Evolutionary conservation across 2,113 vertebrate genomes (phyloP).

Genomic region (Poicephalus gulielmi): DNA sequence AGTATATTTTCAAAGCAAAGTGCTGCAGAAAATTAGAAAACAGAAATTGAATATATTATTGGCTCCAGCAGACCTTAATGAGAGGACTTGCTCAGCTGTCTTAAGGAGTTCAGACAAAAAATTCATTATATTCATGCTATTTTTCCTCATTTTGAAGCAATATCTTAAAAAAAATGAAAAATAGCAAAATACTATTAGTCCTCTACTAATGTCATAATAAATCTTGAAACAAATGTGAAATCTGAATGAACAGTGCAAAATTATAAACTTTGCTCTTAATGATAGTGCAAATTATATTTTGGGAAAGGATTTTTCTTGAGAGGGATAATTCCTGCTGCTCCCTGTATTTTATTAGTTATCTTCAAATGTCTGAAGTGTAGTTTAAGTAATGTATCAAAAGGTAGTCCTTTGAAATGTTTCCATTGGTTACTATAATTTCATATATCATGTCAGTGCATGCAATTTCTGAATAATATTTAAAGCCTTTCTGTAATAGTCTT

Average conservation of each 20-base stretch:
- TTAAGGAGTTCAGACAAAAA: neutral
- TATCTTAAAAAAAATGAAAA: neutral
- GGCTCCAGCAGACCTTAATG: neutral
- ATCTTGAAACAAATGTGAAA: neutral
- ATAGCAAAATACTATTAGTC: neutral
- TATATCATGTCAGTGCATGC: neutral
- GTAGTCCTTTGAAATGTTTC: neutral
- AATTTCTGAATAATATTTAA: neutral
- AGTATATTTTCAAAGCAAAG: neutral
- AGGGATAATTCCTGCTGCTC: neutral
- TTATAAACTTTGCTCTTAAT: neutral
- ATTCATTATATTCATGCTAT: accelerated
- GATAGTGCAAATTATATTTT: neutral
- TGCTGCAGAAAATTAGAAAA: neutral
- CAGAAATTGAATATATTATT: neutral
- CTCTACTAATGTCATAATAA: neutral
- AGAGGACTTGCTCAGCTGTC: neutral
- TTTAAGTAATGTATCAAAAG: neutral
- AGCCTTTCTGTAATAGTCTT: neutral
- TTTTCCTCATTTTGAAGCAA: neutral
- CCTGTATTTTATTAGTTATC: neutral
- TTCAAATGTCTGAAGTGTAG: neutral
- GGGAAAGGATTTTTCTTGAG: neutral
- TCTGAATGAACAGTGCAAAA: neutral
- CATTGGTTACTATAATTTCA: neutral